Evolutionary conservation across 2,113 vertebrate genomes (phyloP).

Genomic region (Myxocyprinus asiaticus): DNA sequence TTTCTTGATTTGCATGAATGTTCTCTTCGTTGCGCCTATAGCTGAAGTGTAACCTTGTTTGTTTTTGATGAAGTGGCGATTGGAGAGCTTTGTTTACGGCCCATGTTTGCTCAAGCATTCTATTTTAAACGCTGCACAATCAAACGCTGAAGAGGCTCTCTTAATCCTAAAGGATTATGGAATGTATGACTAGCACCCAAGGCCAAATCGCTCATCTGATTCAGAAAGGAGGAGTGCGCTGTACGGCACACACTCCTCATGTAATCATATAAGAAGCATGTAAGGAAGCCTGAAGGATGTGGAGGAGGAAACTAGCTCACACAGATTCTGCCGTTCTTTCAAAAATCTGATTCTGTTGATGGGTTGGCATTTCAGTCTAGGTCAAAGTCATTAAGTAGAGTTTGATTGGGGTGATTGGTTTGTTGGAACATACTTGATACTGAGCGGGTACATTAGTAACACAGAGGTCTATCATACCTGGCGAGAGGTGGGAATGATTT

Average conservation of each 20-base stretch:
- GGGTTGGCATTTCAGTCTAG: neutral
- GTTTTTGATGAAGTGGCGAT: constrained; percentile 47
- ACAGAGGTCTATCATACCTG: too few species aligned
- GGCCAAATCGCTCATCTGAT: constrained; percentile 50
- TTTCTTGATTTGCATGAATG: neutral
- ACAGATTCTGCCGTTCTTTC: neutral
- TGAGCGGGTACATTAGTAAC: neutral
- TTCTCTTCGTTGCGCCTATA: constrained; percentile 22
- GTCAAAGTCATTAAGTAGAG: neutral
- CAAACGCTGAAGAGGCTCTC: constrained; percentile 51
- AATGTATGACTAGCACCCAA: constrained; percentile 51
- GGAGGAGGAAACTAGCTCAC: constrained; percentile 18
- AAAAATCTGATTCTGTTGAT: neutral
- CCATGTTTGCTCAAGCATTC: constrained; percentile 49
- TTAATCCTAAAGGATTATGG: constrained; percentile 51
- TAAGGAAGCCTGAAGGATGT: constrained; percentile 32
- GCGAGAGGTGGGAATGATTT: too few species aligned
- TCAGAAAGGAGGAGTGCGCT: constrained; percentile 43
- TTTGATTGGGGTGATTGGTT: constrained; percentile 7
- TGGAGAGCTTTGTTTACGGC: constrained; percentile 52
- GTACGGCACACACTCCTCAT: constrained; percentile 28
- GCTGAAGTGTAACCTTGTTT: constrained; percentile 43
- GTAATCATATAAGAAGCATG: constrained; percentile 40
- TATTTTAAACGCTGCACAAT: constrained; percentile 59
- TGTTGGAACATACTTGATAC: neutral